Evolutionary conservation across 2,113 vertebrate species (phyloP).

Genomic region (Pygoscelis antarcticus): DNA sequence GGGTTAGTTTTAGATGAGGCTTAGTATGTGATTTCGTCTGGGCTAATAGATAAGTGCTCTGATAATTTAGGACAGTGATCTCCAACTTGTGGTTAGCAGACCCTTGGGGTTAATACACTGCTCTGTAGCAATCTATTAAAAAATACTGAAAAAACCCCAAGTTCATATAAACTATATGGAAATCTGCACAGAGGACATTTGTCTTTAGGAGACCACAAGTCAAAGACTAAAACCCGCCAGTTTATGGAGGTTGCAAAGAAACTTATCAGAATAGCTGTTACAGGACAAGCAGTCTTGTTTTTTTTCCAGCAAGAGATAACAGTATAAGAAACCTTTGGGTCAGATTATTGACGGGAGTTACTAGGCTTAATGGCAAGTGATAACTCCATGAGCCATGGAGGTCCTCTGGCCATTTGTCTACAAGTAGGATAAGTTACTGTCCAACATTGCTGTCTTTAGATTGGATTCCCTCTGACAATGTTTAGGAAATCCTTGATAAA

Average conservation of each 20-base stretch:
- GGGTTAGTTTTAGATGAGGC: background rate
- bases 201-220: background rate
- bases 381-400: background rate
- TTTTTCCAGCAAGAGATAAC: background rate
- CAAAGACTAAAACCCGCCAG: background rate
- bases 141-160: background rate
- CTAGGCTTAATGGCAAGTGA: background rate
- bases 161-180: background rate
- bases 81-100: background rate
- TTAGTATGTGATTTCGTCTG: background rate
- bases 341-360: background rate
- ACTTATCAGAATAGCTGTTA: background rate
- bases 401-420: background rate
- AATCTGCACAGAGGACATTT: background rate
- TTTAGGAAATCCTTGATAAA: background rate
- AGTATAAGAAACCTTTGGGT: background rate
- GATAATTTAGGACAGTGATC: background rate
- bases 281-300: background rate
- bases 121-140: background rate
- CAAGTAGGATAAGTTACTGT: background rate
- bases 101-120: background rate
- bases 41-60: background rate
- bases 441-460: background rate
- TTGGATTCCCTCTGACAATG: background rate
- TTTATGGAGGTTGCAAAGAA: background rate